Evolutionary conservation across 2,113 vertebrate genomes (phyloP).

Genomic region (Arothron firmamentum): DNA sequence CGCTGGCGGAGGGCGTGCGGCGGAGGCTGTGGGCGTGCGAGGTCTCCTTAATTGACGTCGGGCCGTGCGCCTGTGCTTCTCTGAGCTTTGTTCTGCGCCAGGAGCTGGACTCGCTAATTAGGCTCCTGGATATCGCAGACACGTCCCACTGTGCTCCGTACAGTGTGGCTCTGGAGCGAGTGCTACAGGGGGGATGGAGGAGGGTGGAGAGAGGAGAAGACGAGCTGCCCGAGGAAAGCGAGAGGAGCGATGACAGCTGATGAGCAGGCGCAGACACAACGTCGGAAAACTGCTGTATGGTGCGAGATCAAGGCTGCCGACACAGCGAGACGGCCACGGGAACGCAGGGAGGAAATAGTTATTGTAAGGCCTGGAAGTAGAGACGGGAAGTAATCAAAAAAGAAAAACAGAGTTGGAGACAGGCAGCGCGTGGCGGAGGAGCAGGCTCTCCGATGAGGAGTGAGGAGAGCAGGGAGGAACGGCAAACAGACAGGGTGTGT

Average conservation of each 20-base stretch:
- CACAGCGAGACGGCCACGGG: constrained; percentile 37
- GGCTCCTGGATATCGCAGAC: constrained; percentile 72
- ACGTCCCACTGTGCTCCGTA: constrained; percentile 60
- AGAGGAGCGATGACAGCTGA: constrained; percentile 44
- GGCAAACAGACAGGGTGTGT: constrained; percentile 42
- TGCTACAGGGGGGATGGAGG: constrained; percentile 28
- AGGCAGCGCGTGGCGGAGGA: constrained; percentile 42
- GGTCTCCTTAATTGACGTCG: constrained; percentile 74
- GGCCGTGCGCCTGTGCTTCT: constrained; percentile 63
- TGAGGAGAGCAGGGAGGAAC: constrained; percentile 45
- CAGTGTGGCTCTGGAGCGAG: constrained; percentile 58
- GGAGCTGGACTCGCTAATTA: constrained; percentile 75
- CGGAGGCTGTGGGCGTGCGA: constrained; percentile 61
- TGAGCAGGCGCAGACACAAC: constrained; percentile 35
- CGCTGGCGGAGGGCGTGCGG: constrained; percentile 56
- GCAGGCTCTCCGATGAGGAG: constrained; percentile 34
- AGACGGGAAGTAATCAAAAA: constrained; percentile 36
- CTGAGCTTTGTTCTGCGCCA: constrained; percentile 65
- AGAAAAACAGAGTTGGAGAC: constrained; percentile 42
- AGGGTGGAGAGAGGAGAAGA: constrained; percentile 17
- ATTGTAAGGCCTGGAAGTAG: constrained; percentile 21
- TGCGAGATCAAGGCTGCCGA: constrained; percentile 36
- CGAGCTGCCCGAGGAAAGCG: constrained; percentile 22
- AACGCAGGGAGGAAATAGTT: constrained; percentile 38
- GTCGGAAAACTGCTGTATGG: constrained; percentile 35